These are phyloP conservation scores for Phyto melanocephala DNA, from an alignment of 2,888 invertebrate species.

Conservation along the genomic window DNA sequence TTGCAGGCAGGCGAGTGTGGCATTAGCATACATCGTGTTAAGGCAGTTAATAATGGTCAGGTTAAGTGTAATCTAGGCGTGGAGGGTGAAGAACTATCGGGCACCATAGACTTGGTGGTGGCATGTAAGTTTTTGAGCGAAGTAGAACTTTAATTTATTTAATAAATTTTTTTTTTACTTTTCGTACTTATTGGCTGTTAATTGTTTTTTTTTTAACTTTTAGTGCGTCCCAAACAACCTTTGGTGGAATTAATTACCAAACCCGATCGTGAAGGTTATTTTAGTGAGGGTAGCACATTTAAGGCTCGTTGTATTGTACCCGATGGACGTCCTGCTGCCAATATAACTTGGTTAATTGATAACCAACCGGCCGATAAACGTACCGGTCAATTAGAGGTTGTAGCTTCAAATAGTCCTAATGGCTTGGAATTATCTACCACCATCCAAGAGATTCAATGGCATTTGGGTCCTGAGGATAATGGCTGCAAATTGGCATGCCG, in stretches of 20 bases:
- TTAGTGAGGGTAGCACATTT: slow-evolving; percentile 82
- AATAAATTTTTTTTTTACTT: neutral
- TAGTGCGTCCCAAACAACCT: slow-evolving; percentile 77
- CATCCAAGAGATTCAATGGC: slow-evolving; percentile 83
- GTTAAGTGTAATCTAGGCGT: slow-evolving; percentile 85
- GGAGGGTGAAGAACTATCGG: slow-evolving; percentile 82
- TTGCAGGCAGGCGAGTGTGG: slow-evolving; percentile 85
- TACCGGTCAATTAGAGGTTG: slow-evolving; percentile 80
- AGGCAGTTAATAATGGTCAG: slow-evolving; percentile 85
- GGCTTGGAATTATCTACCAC: slow-evolving; percentile 82
- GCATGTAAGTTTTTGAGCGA: slow-evolving; percentile 84
- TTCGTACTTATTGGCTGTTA: neutral
- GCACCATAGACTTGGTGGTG: slow-evolving; percentile 83
- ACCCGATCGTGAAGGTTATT: slow-evolving; percentile 73
- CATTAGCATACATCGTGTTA: slow-evolving; percentile 82
- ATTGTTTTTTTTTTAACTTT: neutral
- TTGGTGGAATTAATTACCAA: slow-evolving; percentile 72
- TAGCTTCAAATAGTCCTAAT: slow-evolving; percentile 78
- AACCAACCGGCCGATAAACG: slow-evolving; percentile 82
- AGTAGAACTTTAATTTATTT: neutral
- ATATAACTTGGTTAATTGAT: slow-evolving; percentile 86
- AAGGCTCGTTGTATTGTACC: slow-evolving; percentile 84
- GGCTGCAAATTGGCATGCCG: slow-evolving; percentile 84
- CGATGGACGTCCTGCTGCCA: slow-evolving; percentile 87
- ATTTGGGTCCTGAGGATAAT: slow-evolving; percentile 83